These are phyloP conservation scores for Vannuccia rotundouncinata DNA, from an alignment of 2,888 invertebrate species.

Conservation along the genomic window DNA sequence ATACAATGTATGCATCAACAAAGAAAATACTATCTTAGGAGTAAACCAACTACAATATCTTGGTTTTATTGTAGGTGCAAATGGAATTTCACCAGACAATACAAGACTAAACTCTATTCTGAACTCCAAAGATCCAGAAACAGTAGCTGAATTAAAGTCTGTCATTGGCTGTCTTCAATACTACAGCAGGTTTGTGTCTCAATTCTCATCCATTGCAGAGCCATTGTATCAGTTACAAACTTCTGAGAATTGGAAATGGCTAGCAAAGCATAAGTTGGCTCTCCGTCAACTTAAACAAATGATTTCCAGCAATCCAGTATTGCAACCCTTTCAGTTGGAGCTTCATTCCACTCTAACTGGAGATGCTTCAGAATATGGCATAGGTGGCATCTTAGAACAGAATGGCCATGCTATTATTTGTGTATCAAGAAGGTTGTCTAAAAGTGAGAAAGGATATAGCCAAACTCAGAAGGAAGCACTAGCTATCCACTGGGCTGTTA, in stretches of 20 bases:
- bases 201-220: background rate
- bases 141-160: background rate
- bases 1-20: slow-evolving; percentile 20
- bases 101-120: background rate
- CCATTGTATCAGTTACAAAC: slow-evolving; percentile 13
- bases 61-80: background rate
- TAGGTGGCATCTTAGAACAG: slow-evolving; percentile 23
- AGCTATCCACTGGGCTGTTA: slow-evolving; percentile 24
- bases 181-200: slow-evolving; percentile 16
- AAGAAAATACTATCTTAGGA: background rate
- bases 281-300: slow-evolving; percentile 2
- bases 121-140: background rate
- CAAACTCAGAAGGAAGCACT: slow-evolving; percentile 18
- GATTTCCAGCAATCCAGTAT: background rate
- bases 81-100: slow-evolving; percentile 26
- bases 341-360: background rate
- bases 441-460: background rate
- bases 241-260: background rate
- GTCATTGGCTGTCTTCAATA: background rate
- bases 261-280: background rate
- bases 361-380: slow-evolving; percentile 11
- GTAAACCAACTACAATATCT: background rate
- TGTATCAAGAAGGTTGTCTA: background rate
- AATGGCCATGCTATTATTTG: slow-evolving; percentile 15
- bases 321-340: background rate